Evolutionary conservation across 2,113 vertebrate species (phyloP).

Genomic region (Poecile atricapillus): DNA sequence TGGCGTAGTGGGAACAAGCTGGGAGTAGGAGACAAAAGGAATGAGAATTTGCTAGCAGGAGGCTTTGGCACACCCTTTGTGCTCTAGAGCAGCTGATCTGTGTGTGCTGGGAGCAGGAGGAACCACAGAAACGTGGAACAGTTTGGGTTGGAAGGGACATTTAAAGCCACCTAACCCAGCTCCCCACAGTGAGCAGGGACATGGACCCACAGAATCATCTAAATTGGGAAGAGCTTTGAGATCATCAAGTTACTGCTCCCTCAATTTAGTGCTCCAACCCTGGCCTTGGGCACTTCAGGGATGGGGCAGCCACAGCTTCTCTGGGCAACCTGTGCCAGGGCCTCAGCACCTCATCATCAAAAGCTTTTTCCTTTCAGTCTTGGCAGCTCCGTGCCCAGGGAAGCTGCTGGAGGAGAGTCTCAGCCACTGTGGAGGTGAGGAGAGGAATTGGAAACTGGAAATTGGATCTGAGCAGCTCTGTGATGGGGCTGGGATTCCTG

Average conservation of each 20-base stretch:
- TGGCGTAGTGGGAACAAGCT: neutral
- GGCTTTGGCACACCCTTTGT: neutral
- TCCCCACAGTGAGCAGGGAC: accelerated
- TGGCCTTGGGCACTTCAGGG: neutral
- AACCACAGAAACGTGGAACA: neutral
- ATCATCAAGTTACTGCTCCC: neutral
- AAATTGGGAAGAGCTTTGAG: neutral
- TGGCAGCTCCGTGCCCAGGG: neutral
- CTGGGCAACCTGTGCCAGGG: neutral
- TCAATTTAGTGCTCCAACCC: neutral
- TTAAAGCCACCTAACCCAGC: accelerated
- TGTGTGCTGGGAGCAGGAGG: neutral
- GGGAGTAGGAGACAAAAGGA: neutral
- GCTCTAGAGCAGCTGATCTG: neutral
- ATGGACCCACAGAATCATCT: neutral
- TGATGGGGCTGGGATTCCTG: neutral
- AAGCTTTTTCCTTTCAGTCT: neutral
- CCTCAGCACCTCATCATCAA: neutral
- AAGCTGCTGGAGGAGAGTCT: neutral
- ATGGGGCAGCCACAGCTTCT: neutral
- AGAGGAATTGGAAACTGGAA: neutral
- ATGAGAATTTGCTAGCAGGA: neutral
- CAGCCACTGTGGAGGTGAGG: neutral
- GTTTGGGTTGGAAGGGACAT: neutral
- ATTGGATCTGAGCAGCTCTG: neutral